A percentile compares a stretch with the other conserved stretches of the same genome.
Conservation (phyloP, 2,888 invertebrate genomes). For the Plutella xylostella region DNA sequence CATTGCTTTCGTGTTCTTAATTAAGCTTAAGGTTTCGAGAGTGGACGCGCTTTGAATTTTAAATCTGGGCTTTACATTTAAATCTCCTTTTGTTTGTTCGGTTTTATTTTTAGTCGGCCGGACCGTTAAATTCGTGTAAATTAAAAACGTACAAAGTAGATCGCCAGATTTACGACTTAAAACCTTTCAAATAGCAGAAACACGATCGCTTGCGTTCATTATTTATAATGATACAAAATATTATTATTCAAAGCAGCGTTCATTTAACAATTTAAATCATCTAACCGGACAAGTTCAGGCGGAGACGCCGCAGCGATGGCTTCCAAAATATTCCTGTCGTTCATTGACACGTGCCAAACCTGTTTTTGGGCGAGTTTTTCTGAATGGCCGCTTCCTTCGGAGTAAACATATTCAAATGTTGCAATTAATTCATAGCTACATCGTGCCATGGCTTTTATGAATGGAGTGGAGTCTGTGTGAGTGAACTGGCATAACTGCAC, state of each 20-base stretch:
- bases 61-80: not conserved
- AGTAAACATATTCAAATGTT: constrained; percentile 69
- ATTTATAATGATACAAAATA: constrained; percentile 41
- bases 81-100: too few species aligned
- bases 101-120: not conserved
- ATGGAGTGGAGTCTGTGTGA: constrained; percentile 50
- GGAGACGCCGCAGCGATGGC: constrained; percentile 30
- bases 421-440: constrained; percentile 68
- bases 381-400: constrained; percentile 68
- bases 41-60: not conserved
- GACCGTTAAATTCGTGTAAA: not conserved
- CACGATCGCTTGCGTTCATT: constrained; percentile 28
- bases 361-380: constrained; percentile 59
- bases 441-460: constrained; percentile 64
- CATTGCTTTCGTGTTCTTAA: not conserved
- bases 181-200: constrained; percentile 13
- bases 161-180: not conserved
- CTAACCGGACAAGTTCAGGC: constrained; percentile 37
- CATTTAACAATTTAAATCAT: constrained; percentile 61
- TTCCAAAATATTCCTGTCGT: constrained; percentile 63
- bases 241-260: constrained; percentile 42
- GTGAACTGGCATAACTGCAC: constrained; percentile 36
- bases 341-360: constrained; percentile 70
- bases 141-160: not conserved
- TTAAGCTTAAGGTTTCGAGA: not conserved